These are phyloP conservation scores for Labeo catla DNA, from an alignment of 2,113 vertebrate genomes.

Conservation along the genomic window DNA sequence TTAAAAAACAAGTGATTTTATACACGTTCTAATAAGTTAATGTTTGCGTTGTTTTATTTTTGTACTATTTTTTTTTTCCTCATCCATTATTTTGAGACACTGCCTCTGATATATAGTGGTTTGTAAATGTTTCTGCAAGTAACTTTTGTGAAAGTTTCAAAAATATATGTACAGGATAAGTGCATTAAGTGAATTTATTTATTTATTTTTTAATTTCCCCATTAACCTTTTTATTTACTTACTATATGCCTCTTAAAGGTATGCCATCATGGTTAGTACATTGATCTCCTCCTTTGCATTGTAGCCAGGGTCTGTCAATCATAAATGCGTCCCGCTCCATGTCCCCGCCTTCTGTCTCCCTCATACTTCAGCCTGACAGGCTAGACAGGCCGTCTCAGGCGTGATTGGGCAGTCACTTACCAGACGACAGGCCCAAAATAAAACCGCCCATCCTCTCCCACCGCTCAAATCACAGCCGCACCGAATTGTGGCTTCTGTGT, in stretches of 20 bases:
- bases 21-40: too few species aligned
- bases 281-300: slow-evolving; percentile 1
- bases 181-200: not conserved
- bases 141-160: not conserved
- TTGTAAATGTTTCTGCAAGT: not conserved
- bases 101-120: too few species aligned
- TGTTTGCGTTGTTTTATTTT: too few species aligned
- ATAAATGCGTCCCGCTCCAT: slow-evolving; percentile 59
- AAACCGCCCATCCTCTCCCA: slow-evolving; percentile 58
- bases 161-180: not conserved
- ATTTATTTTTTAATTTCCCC: not conserved
- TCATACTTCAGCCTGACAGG: slow-evolving; percentile 70
- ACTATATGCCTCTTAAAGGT: not conserved
- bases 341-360: slow-evolving; percentile 69
- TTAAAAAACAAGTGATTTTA: too few species aligned
- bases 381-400: slow-evolving; percentile 63
- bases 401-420: slow-evolving; percentile 71
- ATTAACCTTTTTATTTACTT: not conserved
- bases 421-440: slow-evolving; percentile 56
- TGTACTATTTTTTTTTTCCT: too few species aligned
- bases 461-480: slow-evolving; percentile 61
- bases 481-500: slow-evolving; percentile 55
- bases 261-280: not conserved
- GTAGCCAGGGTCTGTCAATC: slow-evolving; percentile 66
- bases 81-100: too few species aligned